phyloP scores from a whole-genome alignment of 2,797 vertebrate species.

The Notamacropus eugenii region DNA sequence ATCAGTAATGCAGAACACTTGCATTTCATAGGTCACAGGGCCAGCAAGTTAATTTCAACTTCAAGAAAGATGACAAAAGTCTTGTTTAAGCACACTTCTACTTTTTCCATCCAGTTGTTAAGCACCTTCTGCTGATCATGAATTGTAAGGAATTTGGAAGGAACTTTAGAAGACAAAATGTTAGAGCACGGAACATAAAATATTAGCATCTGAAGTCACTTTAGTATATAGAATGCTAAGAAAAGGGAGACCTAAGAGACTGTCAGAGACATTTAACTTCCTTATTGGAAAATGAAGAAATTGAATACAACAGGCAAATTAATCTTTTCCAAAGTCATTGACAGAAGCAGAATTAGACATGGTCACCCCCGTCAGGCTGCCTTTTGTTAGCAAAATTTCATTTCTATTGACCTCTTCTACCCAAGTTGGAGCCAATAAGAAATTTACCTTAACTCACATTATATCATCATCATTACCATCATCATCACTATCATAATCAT shows the following conservation, averaged over 20 bases:
- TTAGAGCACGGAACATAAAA: not conserved
- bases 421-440: not conserved
- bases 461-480: not conserved
- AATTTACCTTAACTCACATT: not conserved
- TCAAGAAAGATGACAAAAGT: slow-evolving; percentile 48
- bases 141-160: not conserved
- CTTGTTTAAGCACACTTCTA: slow-evolving; percentile 35
- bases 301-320: not conserved
- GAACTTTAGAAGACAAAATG: not conserved
- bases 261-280: not conserved
- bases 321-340: not conserved
- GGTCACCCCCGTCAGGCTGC: not conserved
- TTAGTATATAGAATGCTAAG: not conserved
- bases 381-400: not conserved
- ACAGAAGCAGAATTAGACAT: not conserved
- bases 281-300: slow-evolving; percentile 27
- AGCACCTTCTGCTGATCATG: not conserved
- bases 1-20: slow-evolving; percentile 63
- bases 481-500: not conserved
- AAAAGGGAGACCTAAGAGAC: not conserved
- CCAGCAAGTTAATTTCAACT: slow-evolving; percentile 61
- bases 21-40: slow-evolving; percentile 56
- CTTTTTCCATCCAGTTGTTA: slow-evolving; percentile 59
- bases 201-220: not conserved
- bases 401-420: not conserved